These are phyloP conservation scores for Enteromius thamalakanensis DNA, from an alignment of 2,797 vertebrate genomes.

Conservation along the genomic window DNA sequence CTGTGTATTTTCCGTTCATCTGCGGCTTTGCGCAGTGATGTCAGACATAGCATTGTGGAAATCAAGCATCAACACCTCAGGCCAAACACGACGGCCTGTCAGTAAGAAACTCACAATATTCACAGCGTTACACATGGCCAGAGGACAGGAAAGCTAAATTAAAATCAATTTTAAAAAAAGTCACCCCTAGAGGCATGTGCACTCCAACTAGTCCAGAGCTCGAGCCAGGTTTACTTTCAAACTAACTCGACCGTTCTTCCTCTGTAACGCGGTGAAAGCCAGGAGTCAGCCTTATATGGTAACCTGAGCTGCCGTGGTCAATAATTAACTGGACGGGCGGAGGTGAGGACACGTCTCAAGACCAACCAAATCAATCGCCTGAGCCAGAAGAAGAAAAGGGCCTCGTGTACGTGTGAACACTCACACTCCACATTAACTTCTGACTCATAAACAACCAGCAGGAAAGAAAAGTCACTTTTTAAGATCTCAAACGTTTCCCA, in stretches of 20 bases:
- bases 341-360: constrained; percentile 53
- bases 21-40: constrained; percentile 26
- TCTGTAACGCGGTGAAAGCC: constrained; percentile 50
- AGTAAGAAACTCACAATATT: not conserved
- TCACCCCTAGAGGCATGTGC: constrained; percentile 33
- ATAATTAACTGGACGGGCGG: constrained; percentile 59
- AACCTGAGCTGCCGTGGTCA: constrained; percentile 55
- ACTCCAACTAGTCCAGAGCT: constrained; percentile 25
- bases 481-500: not conserved
- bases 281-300: constrained; percentile 61
- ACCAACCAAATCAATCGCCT: constrained; percentile 50
- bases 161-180: constrained; percentile 3
- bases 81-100: constrained; percentile 15
- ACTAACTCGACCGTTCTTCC: constrained; percentile 42
- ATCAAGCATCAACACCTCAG: constrained; percentile 31
- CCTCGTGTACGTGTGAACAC: constrained; percentile 15
- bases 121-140: constrained; percentile 1
- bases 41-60: constrained; percentile 34
- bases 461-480: not conserved
- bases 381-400: constrained; percentile 17
- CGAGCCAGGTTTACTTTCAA: constrained; percentile 49
- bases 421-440: constrained; percentile 8
- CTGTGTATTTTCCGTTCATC: constrained; percentile 23
- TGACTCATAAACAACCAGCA: not conserved
- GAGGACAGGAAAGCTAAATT: constrained; percentile 65